Evolutionary conservation across 2,113 vertebrate species (phyloP).

Genomic region (Otis tarda): DNA sequence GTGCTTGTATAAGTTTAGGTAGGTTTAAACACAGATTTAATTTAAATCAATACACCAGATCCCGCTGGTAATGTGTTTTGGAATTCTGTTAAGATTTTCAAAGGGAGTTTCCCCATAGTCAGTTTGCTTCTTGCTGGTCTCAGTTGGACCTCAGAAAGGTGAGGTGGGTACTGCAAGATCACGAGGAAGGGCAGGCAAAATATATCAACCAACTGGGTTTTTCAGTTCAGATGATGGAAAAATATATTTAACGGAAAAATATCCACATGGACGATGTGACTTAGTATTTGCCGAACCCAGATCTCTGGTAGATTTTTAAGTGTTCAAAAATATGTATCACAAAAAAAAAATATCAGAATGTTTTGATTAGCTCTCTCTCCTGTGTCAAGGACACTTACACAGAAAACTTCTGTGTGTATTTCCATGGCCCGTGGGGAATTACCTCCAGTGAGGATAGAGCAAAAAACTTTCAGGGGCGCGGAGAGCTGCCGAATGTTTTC

Average conservation of each 20-base stretch:
- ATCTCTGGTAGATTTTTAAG: not conserved
- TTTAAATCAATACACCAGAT: not conserved
- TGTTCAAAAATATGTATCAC: not conserved
- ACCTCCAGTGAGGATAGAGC: not conserved
- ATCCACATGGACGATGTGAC: too few relatives aligned
- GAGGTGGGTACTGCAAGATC: not conserved
- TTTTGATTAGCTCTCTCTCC: not conserved
- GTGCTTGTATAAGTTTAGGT: not conserved
- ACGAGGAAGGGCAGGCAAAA: rapidly evolving
- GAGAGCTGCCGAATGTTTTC: not conserved
- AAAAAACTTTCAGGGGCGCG: not conserved
- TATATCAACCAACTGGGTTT: not conserved
- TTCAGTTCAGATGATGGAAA: not conserved
- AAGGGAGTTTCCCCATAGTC: not conserved
- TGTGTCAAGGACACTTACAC: not conserved
- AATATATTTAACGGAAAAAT: not conserved
- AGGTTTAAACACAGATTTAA: not conserved
- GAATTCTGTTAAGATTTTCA: not conserved
- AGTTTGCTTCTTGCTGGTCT: not conserved
- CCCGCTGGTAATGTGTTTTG: not conserved
- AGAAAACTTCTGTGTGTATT: not conserved
- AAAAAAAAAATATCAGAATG: not conserved
- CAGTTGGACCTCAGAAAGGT: not conserved
- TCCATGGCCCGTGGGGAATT: not conserved
- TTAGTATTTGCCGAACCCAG: not conserved